phyloP scores from a whole-genome alignment of 2,888 invertebrate species.

The Sphaerophoria rueppellii region DNA sequence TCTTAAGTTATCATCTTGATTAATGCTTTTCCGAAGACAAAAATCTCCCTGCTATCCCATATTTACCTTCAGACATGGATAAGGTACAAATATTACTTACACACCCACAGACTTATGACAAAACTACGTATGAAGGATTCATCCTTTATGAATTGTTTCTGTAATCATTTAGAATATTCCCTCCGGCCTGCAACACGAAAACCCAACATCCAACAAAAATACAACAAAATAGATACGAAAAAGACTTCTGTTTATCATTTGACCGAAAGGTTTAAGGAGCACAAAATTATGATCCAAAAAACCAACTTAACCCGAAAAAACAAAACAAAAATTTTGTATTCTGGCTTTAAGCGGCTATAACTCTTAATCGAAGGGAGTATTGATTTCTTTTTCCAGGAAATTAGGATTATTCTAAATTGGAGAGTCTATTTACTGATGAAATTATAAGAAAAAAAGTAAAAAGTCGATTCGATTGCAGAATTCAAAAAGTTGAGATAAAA shows the following conservation, averaged over 20 bases:
- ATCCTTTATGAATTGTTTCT: constrained; percentile 13
- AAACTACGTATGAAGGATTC: background rate
- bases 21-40: too few relatives aligned
- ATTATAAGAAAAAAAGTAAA: too few relatives aligned
- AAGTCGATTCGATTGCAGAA: too few relatives aligned
- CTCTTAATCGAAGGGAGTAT: constrained; percentile 4
- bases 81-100: too few relatives aligned
- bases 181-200: background rate
- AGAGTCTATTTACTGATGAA: too few relatives aligned
- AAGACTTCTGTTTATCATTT: constrained; percentile 26
- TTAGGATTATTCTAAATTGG: too few relatives aligned
- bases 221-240: constrained; percentile 2
- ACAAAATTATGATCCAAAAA: constrained; percentile 21
- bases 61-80: too few relatives aligned
- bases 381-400: background rate
- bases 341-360: constrained; percentile 20
- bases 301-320: background rate
- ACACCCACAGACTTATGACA: too few relatives aligned
- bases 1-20: too few relatives aligned
- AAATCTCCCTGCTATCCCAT: too few relatives aligned
- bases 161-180: constrained; percentile 17
- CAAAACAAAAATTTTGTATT: background rate
- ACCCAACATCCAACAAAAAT: background rate
- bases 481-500: too few relatives aligned
- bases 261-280: constrained; percentile 21